Evolutionary conservation across 2,113 vertebrate species (phyloP), one percentile per base, ranked within the genome.

Genomic region (Lepisosteus oculatus): DNA sequence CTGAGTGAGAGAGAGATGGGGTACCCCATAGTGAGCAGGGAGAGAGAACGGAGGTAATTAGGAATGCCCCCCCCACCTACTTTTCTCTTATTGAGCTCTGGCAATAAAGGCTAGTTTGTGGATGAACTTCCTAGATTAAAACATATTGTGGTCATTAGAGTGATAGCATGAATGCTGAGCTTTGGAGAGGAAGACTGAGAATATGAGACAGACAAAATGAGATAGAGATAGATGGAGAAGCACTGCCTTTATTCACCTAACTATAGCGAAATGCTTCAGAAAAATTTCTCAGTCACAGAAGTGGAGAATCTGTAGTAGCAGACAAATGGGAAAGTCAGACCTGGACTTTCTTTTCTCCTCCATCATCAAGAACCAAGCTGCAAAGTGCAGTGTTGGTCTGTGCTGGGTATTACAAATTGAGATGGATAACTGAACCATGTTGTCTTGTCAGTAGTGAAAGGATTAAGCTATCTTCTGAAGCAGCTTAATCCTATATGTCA

Each of bases 391-490:
- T 2, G 15, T 43, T 12, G 65, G 29, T 67, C 71, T 69, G 66
- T 65, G 61, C 11, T 66, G 15, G 55, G 14, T 56, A 13, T 65
- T 29, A 68, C 43, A 15, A 47, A 17, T 44, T 62, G 4, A 43
- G 56, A 61, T 9, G 62, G 47, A 70, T 64, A 69, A 44, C 5
- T n/a, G 41, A 55, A 61, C 1, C 41, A 43, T 56, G 47, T 68
- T 15, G 63, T 62, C 57, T 68, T 12, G 29, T 73, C 66, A 62
- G 65, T 17, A 7, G 70, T 67, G 67, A 65, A 15, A 43, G 70
- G 77, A 84, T 84, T 81, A 81, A 61, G 69, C 74, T 79, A 59
- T 73, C 75, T 75, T 78, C 55, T 56, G 71, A 67, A 74, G 68
- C 43, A 65, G 76, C 66, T 79, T 81, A 78, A 81, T 80, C 55